Base-by-base conservation (phyloP, 2,888 invertebrate genomes). In the Polyommatus icarus region DNA sequence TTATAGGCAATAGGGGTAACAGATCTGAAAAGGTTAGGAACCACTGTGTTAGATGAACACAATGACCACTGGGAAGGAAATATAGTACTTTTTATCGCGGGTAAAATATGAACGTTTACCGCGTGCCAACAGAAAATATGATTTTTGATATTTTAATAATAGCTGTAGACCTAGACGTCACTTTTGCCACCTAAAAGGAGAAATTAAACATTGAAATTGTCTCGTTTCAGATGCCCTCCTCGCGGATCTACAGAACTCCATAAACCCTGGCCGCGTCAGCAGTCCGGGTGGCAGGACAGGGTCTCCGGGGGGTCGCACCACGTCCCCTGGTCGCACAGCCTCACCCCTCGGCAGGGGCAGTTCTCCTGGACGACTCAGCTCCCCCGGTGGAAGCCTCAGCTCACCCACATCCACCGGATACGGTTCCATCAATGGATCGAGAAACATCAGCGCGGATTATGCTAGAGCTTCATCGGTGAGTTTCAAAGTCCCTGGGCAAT, bases 191-290 rank as follows among this genome's bases (percentile, higher is more conserved):
- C 24, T 10, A 1, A 24, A 40, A 1, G 4, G 20, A 6, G 3
- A 12, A 20, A 46, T 46, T 4, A 12, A 67, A 67, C 12, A 29
- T 18, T 18, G 2, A 29, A 71, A 3, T 76, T 50, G 46, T 77
- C 59, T 78, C 50, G 86, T 96, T 96, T 77, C 95, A 99, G 99
- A 99, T 95, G 99, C 99, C 80, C 95, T 99, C 83, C 95, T 99
- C 86, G 99, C 99, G 79, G 99, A 99, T 89, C 95, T 99, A 79
- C 99, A 99, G 93, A 98, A 98, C 86, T 99, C 99, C 12, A 97
- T 98, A 83, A 93, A 94, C 85, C 94, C 94, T 75, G 97, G 98
- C 76, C 87, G 95, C 3, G 95, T 95, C 7, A 90, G 91, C 81
- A 91, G 91, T 80, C 91, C 93, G 24, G 88, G 88, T 7, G 90